A percentile compares a stretch with the other conserved stretches of the same genome.
Conservation (phyloP, 2,113 vertebrate species). For the Nesospiza acunhae region DNA sequence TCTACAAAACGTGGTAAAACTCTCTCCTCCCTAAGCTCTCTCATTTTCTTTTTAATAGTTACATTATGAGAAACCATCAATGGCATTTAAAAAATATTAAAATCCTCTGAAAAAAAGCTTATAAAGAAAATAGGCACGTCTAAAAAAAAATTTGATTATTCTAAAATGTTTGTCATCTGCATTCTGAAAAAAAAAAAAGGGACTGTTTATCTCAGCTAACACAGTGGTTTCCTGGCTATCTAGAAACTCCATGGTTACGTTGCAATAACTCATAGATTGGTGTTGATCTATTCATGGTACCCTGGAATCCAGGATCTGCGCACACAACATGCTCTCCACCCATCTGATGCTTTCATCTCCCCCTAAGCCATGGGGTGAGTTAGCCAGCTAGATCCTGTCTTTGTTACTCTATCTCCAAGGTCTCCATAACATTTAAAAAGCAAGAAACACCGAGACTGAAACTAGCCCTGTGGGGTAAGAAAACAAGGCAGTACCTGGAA, state of each 20-base stretch:
- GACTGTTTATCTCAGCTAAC: neutral
- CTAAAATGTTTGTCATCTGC: neutral
- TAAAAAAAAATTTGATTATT: neutral
- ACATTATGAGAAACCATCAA: neutral
- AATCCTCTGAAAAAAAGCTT: neutral
- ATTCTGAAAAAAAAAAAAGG: neutral
- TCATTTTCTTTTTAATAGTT: neutral
- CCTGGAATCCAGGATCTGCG: neutral
- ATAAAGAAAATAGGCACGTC: neutral
- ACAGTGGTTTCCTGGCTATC: neutral
- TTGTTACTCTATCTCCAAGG: neutral
- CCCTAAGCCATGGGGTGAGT: neutral
- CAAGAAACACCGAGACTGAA: neutral
- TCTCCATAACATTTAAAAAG: neutral
- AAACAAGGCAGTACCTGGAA: neutral
- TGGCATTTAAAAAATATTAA: neutral
- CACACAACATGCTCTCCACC: neutral
- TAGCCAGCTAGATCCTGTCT: neutral
- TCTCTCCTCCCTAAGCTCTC: accelerated
- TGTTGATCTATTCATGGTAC: neutral
- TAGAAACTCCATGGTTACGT: neutral
- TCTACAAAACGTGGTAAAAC: neutral
- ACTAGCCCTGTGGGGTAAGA: neutral
- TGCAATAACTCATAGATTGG: neutral
- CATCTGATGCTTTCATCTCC: neutral